Percentiles rank a stretch among this genome's conserved stretches.
phyloP scores from a whole-genome alignment of 1,140 invertebrate genomes.

The Proales similis region DNA sequence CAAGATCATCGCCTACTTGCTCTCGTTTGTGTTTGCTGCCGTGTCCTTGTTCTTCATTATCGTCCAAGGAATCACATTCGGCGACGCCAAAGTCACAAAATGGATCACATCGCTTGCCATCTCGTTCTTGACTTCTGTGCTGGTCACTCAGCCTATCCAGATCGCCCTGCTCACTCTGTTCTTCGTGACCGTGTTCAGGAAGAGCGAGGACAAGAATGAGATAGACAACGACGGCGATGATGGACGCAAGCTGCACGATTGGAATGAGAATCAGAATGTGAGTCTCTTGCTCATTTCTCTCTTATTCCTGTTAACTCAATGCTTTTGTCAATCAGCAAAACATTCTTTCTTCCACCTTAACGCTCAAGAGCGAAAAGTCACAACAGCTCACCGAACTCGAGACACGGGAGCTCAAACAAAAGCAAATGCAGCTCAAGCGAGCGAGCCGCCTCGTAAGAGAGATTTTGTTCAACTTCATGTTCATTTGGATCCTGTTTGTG shows the following conservation, averaged over 20 bases:
- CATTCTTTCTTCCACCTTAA: too few relatives aligned
- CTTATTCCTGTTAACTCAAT: too few relatives aligned
- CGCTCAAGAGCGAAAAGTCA: conserved; percentile 53
- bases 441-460: conserved; percentile 10
- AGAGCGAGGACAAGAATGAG: conserved; percentile 50
- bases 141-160: conserved; percentile 59
- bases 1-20: conserved; percentile 54
- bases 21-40: conserved; percentile 53
- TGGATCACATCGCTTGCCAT: conserved; percentile 58
- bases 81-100: conserved; percentile 57
- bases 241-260: neutral
- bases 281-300: too few relatives aligned
- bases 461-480: conserved; percentile 7
- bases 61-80: conserved; percentile 58
- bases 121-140: conserved; percentile 57
- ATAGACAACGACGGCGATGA: conserved; percentile 41
- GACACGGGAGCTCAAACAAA: neutral
- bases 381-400: conserved; percentile 37
- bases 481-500: conserved; percentile 5
- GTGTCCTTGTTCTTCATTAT: conserved; percentile 56
- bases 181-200: conserved; percentile 17
- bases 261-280: neutral
- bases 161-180: conserved; percentile 42
- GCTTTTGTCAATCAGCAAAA: neutral
- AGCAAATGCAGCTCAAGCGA: neutral